phyloP scores from a whole-genome alignment of 2,888 invertebrate genomes.

The Phyto melanocephala region DNA sequence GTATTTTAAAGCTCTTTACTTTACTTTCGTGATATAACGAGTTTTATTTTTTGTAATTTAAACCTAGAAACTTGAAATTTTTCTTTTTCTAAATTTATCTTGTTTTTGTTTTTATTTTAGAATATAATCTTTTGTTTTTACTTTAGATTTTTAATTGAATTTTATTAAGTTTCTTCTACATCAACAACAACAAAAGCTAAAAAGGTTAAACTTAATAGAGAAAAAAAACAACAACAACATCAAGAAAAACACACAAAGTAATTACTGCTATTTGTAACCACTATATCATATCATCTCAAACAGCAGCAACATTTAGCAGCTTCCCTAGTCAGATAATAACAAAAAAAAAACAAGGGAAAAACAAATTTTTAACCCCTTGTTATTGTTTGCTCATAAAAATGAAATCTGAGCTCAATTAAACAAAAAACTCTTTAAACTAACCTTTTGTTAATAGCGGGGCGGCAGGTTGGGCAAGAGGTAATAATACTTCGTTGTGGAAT shows the following conservation, averaged over 20 bases:
- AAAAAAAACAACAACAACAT: neutral
- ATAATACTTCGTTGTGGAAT: no score
- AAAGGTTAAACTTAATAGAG: conserved; percentile 35
- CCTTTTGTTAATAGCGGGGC: neutral
- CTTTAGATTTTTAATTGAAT: conserved; percentile 55
- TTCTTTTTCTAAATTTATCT: neutral
- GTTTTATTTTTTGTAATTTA: neutral
- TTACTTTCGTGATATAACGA: no score
- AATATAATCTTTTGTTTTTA: conserved; percentile 55
- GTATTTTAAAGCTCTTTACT: no score
- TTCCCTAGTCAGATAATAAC: conserved; percentile 6
- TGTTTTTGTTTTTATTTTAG: neutral
- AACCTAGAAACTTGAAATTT: neutral
- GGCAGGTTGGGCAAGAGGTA: no score
- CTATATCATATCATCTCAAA: conserved; percentile 16
- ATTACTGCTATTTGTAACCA: conserved; percentile 54
- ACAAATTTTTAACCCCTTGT: conserved; percentile 45
- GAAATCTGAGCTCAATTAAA: conserved; percentile 64
- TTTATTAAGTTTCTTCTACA: conserved; percentile 38
- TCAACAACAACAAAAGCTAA: neutral
- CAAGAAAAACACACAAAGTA: conserved; percentile 30
- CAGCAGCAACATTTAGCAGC: conserved; percentile 27
- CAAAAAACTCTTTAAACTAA: conserved; percentile 33
- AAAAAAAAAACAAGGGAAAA: neutral
- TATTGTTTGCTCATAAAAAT: conserved; percentile 15